Conservation (phyloP, 2,888 invertebrate species). For the Conomelus anceps region DNA sequence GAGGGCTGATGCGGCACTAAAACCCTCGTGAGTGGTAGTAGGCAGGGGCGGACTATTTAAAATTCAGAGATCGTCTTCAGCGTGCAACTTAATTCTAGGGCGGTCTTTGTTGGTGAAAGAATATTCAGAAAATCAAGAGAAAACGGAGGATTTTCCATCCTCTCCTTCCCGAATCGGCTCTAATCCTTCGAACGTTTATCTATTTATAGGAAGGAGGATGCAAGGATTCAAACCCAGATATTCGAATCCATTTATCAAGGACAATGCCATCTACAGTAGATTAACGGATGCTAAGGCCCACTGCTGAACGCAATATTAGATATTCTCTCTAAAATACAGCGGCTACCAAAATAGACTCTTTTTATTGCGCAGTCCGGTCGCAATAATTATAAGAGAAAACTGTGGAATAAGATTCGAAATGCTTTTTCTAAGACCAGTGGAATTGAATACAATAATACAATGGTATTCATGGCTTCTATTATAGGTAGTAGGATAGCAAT, state of each 20-base stretch:
- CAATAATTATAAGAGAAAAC: background rate
- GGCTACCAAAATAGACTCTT: background rate
- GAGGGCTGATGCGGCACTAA: background rate
- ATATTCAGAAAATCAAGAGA: background rate
- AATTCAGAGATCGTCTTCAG: slow-evolving; percentile 5
- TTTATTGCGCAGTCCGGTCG: background rate
- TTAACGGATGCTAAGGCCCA: background rate
- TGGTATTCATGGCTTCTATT: no score
- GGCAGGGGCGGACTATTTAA: background rate
- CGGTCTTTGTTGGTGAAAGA: background rate
- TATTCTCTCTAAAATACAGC: background rate
- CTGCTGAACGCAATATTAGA: background rate
- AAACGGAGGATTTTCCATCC: background rate
- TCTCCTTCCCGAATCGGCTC: background rate
- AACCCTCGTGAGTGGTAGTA: background rate
- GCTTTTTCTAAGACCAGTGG: no score
- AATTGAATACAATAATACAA: no score
- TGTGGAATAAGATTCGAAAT: background rate
- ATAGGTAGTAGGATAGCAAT: no score
- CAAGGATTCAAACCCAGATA: background rate
- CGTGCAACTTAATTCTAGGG: slow-evolving; percentile 1
- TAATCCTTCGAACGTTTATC: background rate
- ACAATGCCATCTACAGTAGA: background rate
- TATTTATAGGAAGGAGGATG: background rate
- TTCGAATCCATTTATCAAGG: background rate